Conservation (phyloP, 2,797 vertebrate species). For the Ptychadena robeensis region DNA sequence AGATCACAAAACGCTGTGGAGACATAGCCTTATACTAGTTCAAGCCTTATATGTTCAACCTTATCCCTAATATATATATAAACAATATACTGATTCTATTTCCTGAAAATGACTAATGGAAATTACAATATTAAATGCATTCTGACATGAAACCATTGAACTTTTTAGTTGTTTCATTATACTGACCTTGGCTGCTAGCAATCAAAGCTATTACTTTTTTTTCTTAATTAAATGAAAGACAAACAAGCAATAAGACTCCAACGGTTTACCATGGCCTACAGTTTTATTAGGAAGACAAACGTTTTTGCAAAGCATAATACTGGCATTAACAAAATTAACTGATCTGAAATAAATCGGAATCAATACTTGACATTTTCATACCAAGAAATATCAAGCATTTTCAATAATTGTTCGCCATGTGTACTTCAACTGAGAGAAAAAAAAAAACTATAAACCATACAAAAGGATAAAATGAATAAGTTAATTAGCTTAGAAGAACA, state of each 20-base stretch:
- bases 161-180: too few relatives aligned
- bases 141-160: too few relatives aligned
- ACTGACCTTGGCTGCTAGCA: too few relatives aligned
- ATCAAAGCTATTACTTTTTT: too few relatives aligned
- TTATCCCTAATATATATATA: too few relatives aligned
- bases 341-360: background rate
- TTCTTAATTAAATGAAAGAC: conserved; percentile 1
- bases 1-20: too few relatives aligned
- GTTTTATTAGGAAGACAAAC: conserved; percentile 55
- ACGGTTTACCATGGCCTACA: conserved; percentile 5
- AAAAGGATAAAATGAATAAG: conserved; percentile 20
- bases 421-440: background rate
- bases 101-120: too few relatives aligned
- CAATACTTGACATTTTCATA: conserved; percentile 21
- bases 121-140: too few relatives aligned
- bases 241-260: too few relatives aligned
- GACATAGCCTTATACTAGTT: too few relatives aligned
- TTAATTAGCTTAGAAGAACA: conserved; percentile 30
- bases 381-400: conserved; percentile 27
- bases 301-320: conserved; percentile 44
- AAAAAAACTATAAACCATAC: conserved; percentile 19
- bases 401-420: background rate
- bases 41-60: too few relatives aligned
- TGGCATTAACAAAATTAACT: conserved; percentile 25
- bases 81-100: too few relatives aligned